Percentiles rank a stretch among this genome's conserved stretches.
phyloP scores from a whole-genome alignment of 2,113 vertebrate species.

The Rhizomys pruinosus region DNA sequence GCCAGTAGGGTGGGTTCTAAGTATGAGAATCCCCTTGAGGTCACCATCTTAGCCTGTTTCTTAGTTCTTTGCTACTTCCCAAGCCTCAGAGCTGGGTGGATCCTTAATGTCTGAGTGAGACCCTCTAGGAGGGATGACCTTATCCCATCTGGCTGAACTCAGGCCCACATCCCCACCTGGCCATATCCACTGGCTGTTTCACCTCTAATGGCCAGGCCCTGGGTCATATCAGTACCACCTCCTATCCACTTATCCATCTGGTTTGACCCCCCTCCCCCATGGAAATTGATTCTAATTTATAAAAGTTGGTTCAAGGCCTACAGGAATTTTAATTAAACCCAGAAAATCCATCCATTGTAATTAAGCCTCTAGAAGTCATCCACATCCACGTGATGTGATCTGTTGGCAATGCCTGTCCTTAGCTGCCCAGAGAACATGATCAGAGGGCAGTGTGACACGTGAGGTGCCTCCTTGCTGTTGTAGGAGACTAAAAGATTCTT shows the following conservation, averaged over 20 bases:
- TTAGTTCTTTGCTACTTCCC: not conserved
- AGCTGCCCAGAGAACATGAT: not conserved
- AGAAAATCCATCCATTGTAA: conserved; percentile 67
- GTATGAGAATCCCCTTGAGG: not conserved
- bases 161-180: not conserved
- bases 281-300: conserved; percentile 32
- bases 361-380: conserved; percentile 22
- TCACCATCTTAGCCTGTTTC: not conserved
- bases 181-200: too few relatives aligned
- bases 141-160: not conserved
- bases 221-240: not conserved
- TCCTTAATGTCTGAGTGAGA: not conserved
- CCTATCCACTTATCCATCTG: not conserved
- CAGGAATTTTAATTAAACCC: conserved; percentile 76
- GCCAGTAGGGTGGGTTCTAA: accelerated
- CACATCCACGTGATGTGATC: not conserved
- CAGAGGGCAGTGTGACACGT: not conserved
- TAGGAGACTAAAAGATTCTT: not conserved
- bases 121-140: not conserved
- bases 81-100: not conserved
- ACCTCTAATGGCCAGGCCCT: not conserved
- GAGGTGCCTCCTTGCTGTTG: not conserved
- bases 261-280: not conserved
- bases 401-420: not conserved
- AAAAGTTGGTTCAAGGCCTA: conserved; percentile 33